Conservation (phyloP, 2,797 vertebrate species). For the Acipenser oxyrinchus region DNA sequence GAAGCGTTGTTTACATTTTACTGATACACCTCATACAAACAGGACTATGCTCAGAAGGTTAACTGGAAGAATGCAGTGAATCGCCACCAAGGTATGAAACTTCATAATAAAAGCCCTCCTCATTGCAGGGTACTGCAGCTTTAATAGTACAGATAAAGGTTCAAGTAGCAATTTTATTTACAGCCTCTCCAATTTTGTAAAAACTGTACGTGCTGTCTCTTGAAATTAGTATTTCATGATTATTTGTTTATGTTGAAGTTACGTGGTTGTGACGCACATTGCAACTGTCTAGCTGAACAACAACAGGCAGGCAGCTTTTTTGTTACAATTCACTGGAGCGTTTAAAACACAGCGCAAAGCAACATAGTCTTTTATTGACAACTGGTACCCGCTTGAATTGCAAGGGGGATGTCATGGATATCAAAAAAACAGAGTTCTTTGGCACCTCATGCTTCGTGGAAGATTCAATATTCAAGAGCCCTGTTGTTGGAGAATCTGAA, state of each 20-base stretch:
- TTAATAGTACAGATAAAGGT: too few species aligned
- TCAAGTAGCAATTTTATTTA: too few species aligned
- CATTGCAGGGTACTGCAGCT: too few species aligned
- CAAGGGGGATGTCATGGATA: constrained; percentile 10
- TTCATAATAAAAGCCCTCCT: too few species aligned
- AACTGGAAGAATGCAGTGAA: too few species aligned
- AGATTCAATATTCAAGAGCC: not conserved
- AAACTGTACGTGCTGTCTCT: constrained; percentile 4
- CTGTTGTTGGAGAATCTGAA: constrained; percentile 1
- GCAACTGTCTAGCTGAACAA: constrained; percentile 11
- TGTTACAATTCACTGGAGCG: not conserved
- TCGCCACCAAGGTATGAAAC: too few species aligned
- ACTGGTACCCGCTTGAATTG: not conserved
- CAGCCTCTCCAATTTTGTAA: too few species aligned
- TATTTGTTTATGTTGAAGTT: constrained; percentile 16
- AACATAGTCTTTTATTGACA: too few species aligned
- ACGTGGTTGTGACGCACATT: constrained; percentile 26
- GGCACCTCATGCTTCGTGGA: not conserved
- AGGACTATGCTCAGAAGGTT: too few species aligned
- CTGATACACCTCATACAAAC: too few species aligned
- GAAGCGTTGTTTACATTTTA: too few species aligned
- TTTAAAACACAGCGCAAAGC: not conserved
- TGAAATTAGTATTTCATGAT: constrained; percentile 14
- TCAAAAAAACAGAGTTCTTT: not conserved
- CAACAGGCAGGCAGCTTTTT: constrained; percentile 11